phyloP scores from a whole-genome alignment of 1,140 invertebrate species.

The Pogonus chalceus region DNA sequence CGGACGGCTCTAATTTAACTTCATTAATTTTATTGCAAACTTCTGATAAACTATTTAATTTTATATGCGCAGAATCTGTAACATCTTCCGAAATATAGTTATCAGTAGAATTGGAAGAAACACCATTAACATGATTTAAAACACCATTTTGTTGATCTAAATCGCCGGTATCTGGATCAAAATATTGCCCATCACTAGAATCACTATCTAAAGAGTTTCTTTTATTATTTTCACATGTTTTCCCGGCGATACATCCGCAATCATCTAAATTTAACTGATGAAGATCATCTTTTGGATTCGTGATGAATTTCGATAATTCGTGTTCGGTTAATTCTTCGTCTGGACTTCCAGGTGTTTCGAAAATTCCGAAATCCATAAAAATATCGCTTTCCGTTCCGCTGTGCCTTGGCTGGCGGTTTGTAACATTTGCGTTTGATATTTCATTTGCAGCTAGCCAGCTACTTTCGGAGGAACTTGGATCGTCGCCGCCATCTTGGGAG shows the following conservation, averaged over 20 bases:
- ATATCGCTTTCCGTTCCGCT: slow-evolving; percentile 45
- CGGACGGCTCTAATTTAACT: not conserved
- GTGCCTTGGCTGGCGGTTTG: slow-evolving; percentile 37
- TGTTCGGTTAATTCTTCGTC: slow-evolving; percentile 34
- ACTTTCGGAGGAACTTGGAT: slow-evolving; percentile 29
- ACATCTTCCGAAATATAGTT: too few species aligned
- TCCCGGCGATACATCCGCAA: slow-evolving; percentile 23
- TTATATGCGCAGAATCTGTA: too few species aligned
- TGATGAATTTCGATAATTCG: slow-evolving; percentile 20
- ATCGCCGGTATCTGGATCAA: slow-evolving; percentile 40
- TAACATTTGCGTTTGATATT: slow-evolving; percentile 18
- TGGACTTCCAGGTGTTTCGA: slow-evolving; percentile 54
- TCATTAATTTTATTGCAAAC: not conserved
- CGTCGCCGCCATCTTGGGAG: slow-evolving; percentile 34
- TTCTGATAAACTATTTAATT: too few species aligned
- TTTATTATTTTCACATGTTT: slow-evolving; percentile 35
- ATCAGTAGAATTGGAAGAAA: too few species aligned
- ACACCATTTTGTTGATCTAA: slow-evolving; percentile 14
- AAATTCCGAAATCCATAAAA: slow-evolving; percentile 47
- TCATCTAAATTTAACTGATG: slow-evolving; percentile 19
- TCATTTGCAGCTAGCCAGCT: slow-evolving; percentile 36
- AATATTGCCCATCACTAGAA: slow-evolving; percentile 41
- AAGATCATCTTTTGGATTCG: slow-evolving; percentile 20
- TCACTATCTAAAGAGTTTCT: slow-evolving; percentile 39
- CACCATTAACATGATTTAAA: not conserved